Base-by-base conservation (phyloP, 2,888 invertebrate species). In the Erebia epiphron region DNA sequence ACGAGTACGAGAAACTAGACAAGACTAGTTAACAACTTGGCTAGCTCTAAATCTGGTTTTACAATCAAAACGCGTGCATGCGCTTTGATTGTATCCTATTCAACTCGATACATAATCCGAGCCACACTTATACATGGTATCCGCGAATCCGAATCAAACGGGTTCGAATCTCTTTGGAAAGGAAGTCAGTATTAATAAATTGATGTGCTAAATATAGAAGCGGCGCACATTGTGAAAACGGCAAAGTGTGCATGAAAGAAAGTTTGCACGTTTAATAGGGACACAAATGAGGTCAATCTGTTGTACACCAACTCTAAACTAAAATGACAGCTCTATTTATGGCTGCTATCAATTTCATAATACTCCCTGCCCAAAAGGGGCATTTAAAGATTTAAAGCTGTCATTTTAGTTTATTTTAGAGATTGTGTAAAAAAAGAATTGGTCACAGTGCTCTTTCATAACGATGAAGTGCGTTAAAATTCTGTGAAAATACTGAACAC, bases 161-260 rank as follows among this genome's bases (percentile, higher is more conserved):
- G 72, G 76, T 75, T 78, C 46, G 56, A 66, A 54, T 72, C 72
- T 61, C 66, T 64, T 64, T 67, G 69, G 71, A 71, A 72, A 74
- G 54, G 8, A 54, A 16, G 54, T 18, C 18, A 10, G 71, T 73
- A 69, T 57, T 56, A 70, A 62, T 69, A 72, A 76, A 65, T 46
- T 46, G 58, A 73, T 64, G 56, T 64, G 74, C 82, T 83, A 83
- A 77, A 81, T 80, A 80, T 83, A 83, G 81, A 26, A 70, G 14
- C 65, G 63, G 63, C 66, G 75, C 77, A 78, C 78, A 78, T 81
- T 75, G 75, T 67, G 68, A 70, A 79, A 76, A 75, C 66, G 61
- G 16, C 60, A 49, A 49, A 50, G 26, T 8, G n/a, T 49, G 21
- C 16, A 16, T 16, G 60, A 41, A 35, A 16, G 16, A 43, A 60